Evolutionary conservation across 1,140 invertebrate species (phyloP), one percentile per base, ranked within the genome.

Genomic region (Drosophila bipectinata): DNA sequence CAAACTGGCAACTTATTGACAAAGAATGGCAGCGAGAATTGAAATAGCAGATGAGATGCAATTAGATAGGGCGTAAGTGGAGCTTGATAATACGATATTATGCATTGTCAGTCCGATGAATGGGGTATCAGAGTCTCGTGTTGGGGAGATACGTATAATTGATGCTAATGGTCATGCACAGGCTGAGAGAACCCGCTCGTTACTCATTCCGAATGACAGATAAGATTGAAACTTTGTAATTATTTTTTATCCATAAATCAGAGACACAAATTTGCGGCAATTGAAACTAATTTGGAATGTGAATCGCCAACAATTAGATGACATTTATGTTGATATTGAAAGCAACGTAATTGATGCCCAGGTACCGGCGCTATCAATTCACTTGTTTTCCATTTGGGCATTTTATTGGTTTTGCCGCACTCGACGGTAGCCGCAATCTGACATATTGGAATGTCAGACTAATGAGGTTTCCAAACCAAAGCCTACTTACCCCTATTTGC

Each of bases 381-480:
- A 14, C n/a, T 30, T 15, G 41, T 21, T n/a, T 41, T 15, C 28
- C n/a, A 26, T 15, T 24, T 14, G 14, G 4, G n/a, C 21, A 9
- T 63, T 41, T 73, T 32, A 48, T 53, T 52, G 30, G 61, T 37
- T 44, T 74, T 57, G 54, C 53, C 60, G 60, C 72, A 64, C 53
- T 63, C 39, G 52, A 14, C 63, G 54, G 60, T 62, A 55, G 59
- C 59, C 49, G 32, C 49, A 59, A 57, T 66, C 69, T 74, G 63
- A 67, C 74, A 74, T 80, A 75, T 78, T 76, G 78, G 81, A 87
- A 85, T 85, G 78, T 39, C 69, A 73, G 41, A 56, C 78, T 71
- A 87, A 87, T 82, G 74, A 87, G 81, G 81, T 87, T 87, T 78
- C 64, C 58, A 58, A 74, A 77, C 73, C 78, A 81, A 84, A 84